Evolutionary conservation across 1,140 invertebrate genomes (phyloP).

Genomic region (Neodiprion fabricii): DNA sequence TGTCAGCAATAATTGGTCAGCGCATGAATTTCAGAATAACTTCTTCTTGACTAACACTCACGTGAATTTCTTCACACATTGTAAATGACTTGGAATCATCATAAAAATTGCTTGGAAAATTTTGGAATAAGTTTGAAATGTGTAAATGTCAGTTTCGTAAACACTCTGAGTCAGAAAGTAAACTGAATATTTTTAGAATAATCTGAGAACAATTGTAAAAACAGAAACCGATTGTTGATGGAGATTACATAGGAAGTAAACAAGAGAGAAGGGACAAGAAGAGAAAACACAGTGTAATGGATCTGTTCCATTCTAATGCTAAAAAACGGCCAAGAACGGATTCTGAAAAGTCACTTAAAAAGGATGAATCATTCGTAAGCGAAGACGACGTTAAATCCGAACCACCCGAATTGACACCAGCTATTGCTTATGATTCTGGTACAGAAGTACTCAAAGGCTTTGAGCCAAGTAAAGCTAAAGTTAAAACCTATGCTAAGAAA

Average conservation of each 20-base stretch:
- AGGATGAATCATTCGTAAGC: slow-evolving; percentile 28
- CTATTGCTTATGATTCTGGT: slow-evolving; percentile 40
- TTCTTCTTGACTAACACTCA: no score
- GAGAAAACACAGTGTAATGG: slow-evolving; percentile 73
- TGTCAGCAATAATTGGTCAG: no score
- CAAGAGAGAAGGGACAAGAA: slow-evolving; percentile 75
- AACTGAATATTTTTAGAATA: no score
- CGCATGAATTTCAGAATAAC: no score
- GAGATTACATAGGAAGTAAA: slow-evolving; percentile 62
- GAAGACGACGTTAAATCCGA: slow-evolving; percentile 13
- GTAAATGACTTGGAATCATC: no score
- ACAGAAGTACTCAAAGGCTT: slow-evolving; percentile 40
- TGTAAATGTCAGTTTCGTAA: no score
- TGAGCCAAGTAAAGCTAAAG: slow-evolving; percentile 33
- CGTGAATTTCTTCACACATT: no score
- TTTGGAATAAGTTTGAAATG: no score
- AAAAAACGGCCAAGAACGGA: slow-evolving; percentile 48
- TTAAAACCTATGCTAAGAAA: slow-evolving; percentile 40
- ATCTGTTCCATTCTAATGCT: slow-evolving; percentile 65
- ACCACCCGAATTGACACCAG: slow-evolving; percentile 15
- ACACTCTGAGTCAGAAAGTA: no score
- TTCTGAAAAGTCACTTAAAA: slow-evolving; percentile 51
- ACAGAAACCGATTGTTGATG: slow-evolving; percentile 40
- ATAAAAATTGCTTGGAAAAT: no score
- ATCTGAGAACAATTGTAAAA: background rate